phyloP scores from a whole-genome alignment of 37 sponge, comb jelly and placozoan genomes.

The Oopsacas minuta region DNA sequence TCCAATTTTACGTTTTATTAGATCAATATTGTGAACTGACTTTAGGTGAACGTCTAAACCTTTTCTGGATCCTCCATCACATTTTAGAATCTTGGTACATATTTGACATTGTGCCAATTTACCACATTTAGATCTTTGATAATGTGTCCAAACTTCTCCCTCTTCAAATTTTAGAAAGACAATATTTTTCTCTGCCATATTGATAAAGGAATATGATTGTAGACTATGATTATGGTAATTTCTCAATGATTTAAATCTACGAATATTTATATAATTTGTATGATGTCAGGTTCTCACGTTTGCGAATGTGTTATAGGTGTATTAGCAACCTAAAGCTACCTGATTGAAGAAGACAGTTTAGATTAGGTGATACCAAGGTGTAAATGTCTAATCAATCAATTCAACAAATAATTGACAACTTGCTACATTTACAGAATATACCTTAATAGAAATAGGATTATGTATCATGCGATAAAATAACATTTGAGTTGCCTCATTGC shows the following conservation, averaged over 20 bases:
- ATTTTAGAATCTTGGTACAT: background rate
- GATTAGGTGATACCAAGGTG: too few species aligned
- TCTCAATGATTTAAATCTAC: background rate
- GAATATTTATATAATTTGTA: background rate
- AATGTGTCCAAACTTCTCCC: background rate
- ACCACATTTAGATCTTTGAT: background rate
- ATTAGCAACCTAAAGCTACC: too few species aligned
- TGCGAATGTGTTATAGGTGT: too few species aligned
- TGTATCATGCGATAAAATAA: background rate
- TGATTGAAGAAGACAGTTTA: too few species aligned
- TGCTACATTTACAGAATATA: too few species aligned
- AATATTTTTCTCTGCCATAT: constrained; percentile 1
- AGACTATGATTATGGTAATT: background rate
- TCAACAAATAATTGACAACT: too few species aligned
- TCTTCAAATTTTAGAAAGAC: background rate
- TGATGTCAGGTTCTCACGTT: too few species aligned
- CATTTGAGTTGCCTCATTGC: too few species aligned
- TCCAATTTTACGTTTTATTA: background rate
- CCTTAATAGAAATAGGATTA: background rate
- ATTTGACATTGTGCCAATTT: background rate
- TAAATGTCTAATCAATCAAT: too few species aligned
- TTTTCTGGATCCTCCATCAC: constrained; percentile 1
- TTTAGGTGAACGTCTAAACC: constrained; percentile 10
- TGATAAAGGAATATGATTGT: background rate
- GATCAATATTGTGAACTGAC: background rate